These are phyloP conservation scores for Phortica variegata DNA, from an alignment of 1,140 invertebrate genomes.

Conservation along the genomic window DNA sequence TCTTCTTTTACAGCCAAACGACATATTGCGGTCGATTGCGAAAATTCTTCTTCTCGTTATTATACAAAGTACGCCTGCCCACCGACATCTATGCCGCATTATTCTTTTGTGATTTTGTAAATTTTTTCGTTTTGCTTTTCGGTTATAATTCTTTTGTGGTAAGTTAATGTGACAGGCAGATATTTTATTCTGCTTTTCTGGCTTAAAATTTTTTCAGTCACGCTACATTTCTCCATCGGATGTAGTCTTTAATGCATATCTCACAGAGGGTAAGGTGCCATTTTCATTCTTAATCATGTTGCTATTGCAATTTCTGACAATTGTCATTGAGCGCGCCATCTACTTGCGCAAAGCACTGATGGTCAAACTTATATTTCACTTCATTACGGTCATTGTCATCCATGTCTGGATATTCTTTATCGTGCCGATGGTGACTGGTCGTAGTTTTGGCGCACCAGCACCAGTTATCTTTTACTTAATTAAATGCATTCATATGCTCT, in stretches of 20 bases:
- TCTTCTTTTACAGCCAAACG: too few relatives aligned
- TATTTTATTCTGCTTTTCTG: background rate
- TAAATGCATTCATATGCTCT: conserved; percentile 89
- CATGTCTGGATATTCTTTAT: conserved; percentile 98
- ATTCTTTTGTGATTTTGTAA: conserved; percentile 98
- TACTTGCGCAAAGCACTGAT: conserved; percentile 92
- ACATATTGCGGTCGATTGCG: conserved; percentile 64
- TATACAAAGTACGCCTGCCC: conserved; percentile 72
- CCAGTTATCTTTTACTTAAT: conserved; percentile 96
- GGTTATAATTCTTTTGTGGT: conserved; percentile 91
- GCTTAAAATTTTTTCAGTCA: conserved; percentile 63
- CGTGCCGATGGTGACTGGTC: conserved; percentile 86
- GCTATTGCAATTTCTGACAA: conserved; percentile 86
- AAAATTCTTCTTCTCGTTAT: conserved; percentile 73
- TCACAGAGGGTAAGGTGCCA: conserved; percentile 92
- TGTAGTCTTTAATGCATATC: conserved; percentile 82
- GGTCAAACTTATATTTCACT: conserved; percentile 90
- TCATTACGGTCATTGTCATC: conserved; percentile 82
- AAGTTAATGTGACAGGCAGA: too few relatives aligned
- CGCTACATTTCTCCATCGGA: conserved; percentile 61
- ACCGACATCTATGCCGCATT: conserved; percentile 96
- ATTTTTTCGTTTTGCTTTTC: conserved; percentile 94
- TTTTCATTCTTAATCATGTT: conserved; percentile 94
- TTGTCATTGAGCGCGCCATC: conserved; percentile 91
- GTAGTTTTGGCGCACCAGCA: conserved; percentile 80